A percentile compares a stretch with the other conserved stretches of the same genome.
Evolutionary conservation across 2,888 invertebrate genomes (phyloP).

Genomic region (Ochropacha duplaris): DNA sequence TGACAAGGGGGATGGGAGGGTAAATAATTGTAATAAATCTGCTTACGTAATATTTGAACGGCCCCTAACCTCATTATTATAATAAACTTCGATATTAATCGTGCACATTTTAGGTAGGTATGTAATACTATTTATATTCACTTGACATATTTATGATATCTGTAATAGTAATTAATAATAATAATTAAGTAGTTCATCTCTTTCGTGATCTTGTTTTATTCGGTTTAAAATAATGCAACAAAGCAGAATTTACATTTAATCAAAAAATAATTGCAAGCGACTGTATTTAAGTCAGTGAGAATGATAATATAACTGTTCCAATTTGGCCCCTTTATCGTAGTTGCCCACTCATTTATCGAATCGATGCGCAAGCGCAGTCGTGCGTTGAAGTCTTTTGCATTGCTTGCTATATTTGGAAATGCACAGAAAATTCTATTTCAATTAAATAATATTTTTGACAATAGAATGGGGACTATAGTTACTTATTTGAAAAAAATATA

Average conservation of each 20-base stretch:
- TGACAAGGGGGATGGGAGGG: no score
- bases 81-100: neutral
- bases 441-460: neutral
- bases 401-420: constrained; percentile 33
- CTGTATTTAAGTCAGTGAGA: no score
- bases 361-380: constrained; percentile 33
- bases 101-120: neutral
- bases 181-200: no score
- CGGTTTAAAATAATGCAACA: no score
- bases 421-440: constrained; percentile 7
- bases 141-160: neutral
- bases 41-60: no score
- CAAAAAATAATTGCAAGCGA: neutral
- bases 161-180: neutral
- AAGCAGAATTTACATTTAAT: neutral
- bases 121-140: neutral
- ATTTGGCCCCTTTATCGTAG: constrained; percentile 23
- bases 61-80: no score
- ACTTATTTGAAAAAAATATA: neutral
- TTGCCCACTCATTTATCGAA: constrained; percentile 25
- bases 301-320: constrained; percentile 11
- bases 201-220: no score
- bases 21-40: no score
- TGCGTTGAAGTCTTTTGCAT: constrained; percentile 48
- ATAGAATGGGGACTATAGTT: neutral